Base-by-base conservation (phyloP, 1,140 invertebrate genomes). In the Bradysia coprophila region DNA sequence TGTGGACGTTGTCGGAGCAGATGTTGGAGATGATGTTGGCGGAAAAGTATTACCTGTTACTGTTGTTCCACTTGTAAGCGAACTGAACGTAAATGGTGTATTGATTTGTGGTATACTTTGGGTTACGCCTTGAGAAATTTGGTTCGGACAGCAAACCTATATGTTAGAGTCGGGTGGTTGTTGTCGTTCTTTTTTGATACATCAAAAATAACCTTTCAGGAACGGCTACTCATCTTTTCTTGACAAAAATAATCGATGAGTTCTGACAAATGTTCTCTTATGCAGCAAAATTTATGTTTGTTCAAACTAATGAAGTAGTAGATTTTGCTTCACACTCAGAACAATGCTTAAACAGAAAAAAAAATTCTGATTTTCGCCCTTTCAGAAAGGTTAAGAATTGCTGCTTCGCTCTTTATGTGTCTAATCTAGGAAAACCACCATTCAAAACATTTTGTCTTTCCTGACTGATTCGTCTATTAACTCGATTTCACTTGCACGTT, bases 121-220 rank as follows among this genome's bases (percentile, higher is more conserved):
- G 10, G 9, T 11, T 9, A 36, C 18, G 9, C 10, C 4, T 36
- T 6, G 10, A 36, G 33, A 11, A 16, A 36, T 36, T n/a, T 16
- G 33, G 9, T n/a, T 9, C 18, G 61, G 61, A 46, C 71, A 73
- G 31, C 71, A 72, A 4, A 74, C 68, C 33, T 37, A 34, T 6
- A n/a, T 36, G 13, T 24, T 40, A 9, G 28, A 31, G n/a, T n/a
- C 8, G n/a, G n/a, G 24, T 28, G 24, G 24, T 28, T 13, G 13
- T 28, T 28, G 6, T 6, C 6, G 13, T 28, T 8, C 13, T 28
- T 28, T 8, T 28, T 36, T 36, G 18, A n/a, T 36, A 5, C 10
- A 15, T 15, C 33, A 36, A 9, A 36, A 36, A 9, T 36, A 5
- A 16, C 33, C 5, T 5, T 36, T 11, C 9, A 6, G 10, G 5